A percentile compares a stretch with the other conserved stretches of the same genome.
These are phyloP conservation scores for Carabus problematicus DNA, from an alignment of 2,888 invertebrate genomes.

Conservation along the genomic window DNA sequence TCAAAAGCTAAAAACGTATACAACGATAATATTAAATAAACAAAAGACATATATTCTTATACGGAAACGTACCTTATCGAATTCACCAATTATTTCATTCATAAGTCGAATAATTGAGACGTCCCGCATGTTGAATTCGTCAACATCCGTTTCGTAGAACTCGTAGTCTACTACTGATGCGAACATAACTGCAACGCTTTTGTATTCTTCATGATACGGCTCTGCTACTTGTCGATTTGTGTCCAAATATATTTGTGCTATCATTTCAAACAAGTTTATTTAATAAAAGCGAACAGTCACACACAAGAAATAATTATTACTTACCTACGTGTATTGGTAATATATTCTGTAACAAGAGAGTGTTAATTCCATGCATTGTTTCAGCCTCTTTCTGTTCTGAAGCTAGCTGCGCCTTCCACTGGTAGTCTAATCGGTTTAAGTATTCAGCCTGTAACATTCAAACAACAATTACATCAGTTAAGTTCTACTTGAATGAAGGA, in stretches of 20 bases:
- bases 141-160: constrained; percentile 63
- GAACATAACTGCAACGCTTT: constrained; percentile 94
- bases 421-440: constrained; percentile 82
- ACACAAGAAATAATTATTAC: constrained; percentile 48
- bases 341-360: constrained; percentile 89
- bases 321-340: constrained; percentile 90
- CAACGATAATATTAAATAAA: constrained; percentile 8
- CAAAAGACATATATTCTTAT: neutral
- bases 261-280: constrained; percentile 43
- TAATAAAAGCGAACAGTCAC: neutral
- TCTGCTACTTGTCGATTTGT: constrained; percentile 74
- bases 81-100: constrained; percentile 91
- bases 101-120: constrained; percentile 63
- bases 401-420: constrained; percentile 77
- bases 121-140: constrained; percentile 62
- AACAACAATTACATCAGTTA: neutral
- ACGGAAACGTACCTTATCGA: constrained; percentile 75
- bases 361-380: constrained; percentile 86
- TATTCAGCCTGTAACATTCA: constrained; percentile 73
- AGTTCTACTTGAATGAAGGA: neutral
- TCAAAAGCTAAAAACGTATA: constrained; percentile 46
- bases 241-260: constrained; percentile 81
- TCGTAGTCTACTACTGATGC: constrained; percentile 72
- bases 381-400: constrained; percentile 86
- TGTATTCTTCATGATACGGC: constrained; percentile 87